Conservation (phyloP, 2,113 vertebrate species). For the Silurus glanis region DNA sequence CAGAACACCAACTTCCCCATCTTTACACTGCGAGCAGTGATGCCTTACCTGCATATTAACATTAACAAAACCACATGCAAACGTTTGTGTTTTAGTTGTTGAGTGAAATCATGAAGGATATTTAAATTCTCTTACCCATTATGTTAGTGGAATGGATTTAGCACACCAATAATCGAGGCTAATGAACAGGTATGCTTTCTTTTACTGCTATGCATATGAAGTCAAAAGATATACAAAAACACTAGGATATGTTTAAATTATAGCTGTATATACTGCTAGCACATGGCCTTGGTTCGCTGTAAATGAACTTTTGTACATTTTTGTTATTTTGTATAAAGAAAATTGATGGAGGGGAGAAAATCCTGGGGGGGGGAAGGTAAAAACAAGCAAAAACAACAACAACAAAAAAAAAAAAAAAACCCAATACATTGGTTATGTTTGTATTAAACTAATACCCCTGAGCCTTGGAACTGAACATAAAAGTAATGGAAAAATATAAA, state of each 20-base stretch:
- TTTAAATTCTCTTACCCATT: conserved; percentile 58
- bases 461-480: conserved; percentile 97
- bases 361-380: conserved; percentile 72
- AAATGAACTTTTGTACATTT: conserved; percentile 99
- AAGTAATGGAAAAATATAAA: conserved; percentile 75
- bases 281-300: conserved; percentile 98
- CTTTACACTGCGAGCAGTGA: conserved; percentile 92
- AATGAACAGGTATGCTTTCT: conserved; percentile 75
- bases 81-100: conserved; percentile 70
- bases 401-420: conserved; percentile 42
- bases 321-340: conserved; percentile 97
- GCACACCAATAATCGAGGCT: conserved; percentile 74
- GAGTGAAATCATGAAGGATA: conserved; percentile 59
- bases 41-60: conserved; percentile 91
- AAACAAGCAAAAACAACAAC: conserved; percentile 59
- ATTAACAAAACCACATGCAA: conserved; percentile 72
- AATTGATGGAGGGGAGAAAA: conserved; percentile 68
- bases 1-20: conserved; percentile 81
- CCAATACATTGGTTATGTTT: conserved; percentile 87
- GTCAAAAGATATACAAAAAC: conserved; percentile 71
- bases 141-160: conserved; percentile 68
- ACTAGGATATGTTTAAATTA: conserved; percentile 84
- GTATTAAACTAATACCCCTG: conserved; percentile 94
- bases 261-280: conserved; percentile 95
- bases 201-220: conserved; percentile 91